phyloP scores from a whole-genome alignment of 2,888 invertebrate genomes.

The Agrotis exclamationis region DNA sequence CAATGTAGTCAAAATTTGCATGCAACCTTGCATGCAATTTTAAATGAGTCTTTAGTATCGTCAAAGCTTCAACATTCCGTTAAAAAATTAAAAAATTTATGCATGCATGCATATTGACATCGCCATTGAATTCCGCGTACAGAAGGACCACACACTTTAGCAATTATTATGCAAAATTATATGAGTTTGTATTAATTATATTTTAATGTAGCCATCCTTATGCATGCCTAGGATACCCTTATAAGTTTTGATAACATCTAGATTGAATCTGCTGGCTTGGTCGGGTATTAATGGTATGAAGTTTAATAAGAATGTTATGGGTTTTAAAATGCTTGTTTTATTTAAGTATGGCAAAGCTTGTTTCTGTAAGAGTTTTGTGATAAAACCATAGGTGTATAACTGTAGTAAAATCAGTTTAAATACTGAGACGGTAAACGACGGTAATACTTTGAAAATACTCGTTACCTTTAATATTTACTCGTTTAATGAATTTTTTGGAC shows the following conservation, averaged over 20 bases:
- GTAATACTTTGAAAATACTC: too few relatives aligned
- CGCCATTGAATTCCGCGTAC: slow-evolving; percentile 25
- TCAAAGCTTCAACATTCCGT: not conserved
- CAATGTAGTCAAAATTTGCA: too few relatives aligned
- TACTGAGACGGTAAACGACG: too few relatives aligned
- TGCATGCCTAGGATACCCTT: slow-evolving; percentile 40
- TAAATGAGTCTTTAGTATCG: too few relatives aligned
- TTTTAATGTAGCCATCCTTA: slow-evolving; percentile 45
- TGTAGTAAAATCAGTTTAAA: not conserved
- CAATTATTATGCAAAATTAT: slow-evolving; percentile 53
- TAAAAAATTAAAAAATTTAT: not conserved
- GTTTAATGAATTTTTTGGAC: too few relatives aligned
- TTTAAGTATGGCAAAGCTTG: slow-evolving; percentile 1
- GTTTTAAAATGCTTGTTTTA: slow-evolving; percentile 36
- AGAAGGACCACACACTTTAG: slow-evolving; percentile 60
- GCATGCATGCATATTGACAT: slow-evolving; percentile 2
- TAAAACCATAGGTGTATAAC: not conserved
- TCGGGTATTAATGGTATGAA: slow-evolving; percentile 24
- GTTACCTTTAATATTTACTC: too few relatives aligned
- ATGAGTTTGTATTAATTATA: slow-evolving; percentile 45
- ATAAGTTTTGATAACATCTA: slow-evolving; percentile 54
- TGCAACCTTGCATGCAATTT: too few relatives aligned
- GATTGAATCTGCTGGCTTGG: slow-evolving; percentile 35
- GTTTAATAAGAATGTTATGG: slow-evolving; percentile 38
- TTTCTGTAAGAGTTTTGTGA: not conserved